These are phyloP conservation scores for Lepidocyrtinus sp. DNA, from an alignment of 2,888 invertebrate species.

Conservation along the genomic window DNA sequence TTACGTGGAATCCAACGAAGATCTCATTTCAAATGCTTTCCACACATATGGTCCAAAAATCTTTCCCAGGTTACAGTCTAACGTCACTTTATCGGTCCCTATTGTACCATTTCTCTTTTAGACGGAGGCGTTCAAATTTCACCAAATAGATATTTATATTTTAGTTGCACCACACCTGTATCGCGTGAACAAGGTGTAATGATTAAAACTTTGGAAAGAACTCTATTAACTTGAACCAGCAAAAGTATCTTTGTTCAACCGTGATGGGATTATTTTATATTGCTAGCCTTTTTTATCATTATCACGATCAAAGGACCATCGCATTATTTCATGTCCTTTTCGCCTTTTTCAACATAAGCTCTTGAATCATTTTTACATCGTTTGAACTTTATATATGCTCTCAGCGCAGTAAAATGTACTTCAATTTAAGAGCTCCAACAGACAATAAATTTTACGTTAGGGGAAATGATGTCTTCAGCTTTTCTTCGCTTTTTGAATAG, in stretches of 20 bases:
- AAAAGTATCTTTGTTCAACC: neutral
- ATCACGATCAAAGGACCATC: neutral
- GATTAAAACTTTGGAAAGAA: neutral
- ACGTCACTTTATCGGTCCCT: neutral
- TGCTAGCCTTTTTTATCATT: neutral
- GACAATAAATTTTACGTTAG: neutral
- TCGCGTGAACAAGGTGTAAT: neutral
- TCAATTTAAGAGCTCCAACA: neutral
- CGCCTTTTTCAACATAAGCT: neutral
- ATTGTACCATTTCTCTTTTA: neutral
- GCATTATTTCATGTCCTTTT: neutral
- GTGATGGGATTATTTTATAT: neutral
- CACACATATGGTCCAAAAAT: neutral
- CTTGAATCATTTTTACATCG: neutral
- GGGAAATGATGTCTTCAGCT: neutral
- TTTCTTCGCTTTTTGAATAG: neutral
- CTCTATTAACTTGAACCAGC: neutral
- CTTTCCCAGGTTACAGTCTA: neutral
- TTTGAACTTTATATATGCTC: neutral
- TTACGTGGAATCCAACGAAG: neutral
- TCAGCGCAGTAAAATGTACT: neutral
- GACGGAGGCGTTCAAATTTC: neutral
- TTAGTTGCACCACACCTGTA: neutral
- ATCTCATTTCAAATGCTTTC: neutral
- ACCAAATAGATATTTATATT: neutral